These are phyloP conservation scores for Anableps anableps DNA, from an alignment of 2,797 vertebrate genomes.

Conservation along the genomic window DNA sequence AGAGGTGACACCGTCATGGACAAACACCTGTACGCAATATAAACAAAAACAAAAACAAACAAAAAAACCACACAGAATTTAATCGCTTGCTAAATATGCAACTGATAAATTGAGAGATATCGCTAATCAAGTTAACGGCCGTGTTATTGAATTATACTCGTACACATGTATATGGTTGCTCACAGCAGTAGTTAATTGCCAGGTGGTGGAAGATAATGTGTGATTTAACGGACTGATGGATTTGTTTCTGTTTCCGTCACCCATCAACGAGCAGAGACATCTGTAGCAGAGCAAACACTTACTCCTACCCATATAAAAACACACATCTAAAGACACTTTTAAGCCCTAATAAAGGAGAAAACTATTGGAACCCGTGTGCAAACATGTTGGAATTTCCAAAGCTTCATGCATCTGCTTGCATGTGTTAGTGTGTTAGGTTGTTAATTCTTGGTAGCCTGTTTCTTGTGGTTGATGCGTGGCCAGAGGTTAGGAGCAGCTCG, in stretches of 20 bases:
- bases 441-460: slow-evolving; percentile 65
- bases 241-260: slow-evolving; percentile 81
- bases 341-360: slow-evolving; percentile 13
- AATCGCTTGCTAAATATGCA: slow-evolving; percentile 52
- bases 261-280: slow-evolving; percentile 75
- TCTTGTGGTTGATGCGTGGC: slow-evolving; percentile 73
- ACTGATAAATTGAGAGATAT: slow-evolving; percentile 73
- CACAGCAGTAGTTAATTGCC: slow-evolving; percentile 77
- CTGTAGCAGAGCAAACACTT: slow-evolving; percentile 66
- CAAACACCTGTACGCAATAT: not conserved
- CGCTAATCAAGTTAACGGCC: slow-evolving; percentile 65
- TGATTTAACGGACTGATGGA: slow-evolving; percentile 80
- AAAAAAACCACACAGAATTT: slow-evolving; percentile 25
- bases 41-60: not conserved
- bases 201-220: slow-evolving; percentile 81
- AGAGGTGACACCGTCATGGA: slow-evolving; percentile 56
- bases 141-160: slow-evolving; percentile 67
- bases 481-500: slow-evolving; percentile 63
- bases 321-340: slow-evolving; percentile 41
- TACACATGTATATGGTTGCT: slow-evolving; percentile 34
- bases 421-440: slow-evolving; percentile 9
- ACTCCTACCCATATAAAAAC: slow-evolving; percentile 25
- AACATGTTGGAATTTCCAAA: not conserved
- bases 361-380: not conserved
- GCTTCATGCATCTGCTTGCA: not conserved